A percentile compares a stretch with the other conserved stretches of the same genome.
phyloP scores from a whole-genome alignment of 1,140 invertebrate genomes.

The Grapholita molesta region DNA sequence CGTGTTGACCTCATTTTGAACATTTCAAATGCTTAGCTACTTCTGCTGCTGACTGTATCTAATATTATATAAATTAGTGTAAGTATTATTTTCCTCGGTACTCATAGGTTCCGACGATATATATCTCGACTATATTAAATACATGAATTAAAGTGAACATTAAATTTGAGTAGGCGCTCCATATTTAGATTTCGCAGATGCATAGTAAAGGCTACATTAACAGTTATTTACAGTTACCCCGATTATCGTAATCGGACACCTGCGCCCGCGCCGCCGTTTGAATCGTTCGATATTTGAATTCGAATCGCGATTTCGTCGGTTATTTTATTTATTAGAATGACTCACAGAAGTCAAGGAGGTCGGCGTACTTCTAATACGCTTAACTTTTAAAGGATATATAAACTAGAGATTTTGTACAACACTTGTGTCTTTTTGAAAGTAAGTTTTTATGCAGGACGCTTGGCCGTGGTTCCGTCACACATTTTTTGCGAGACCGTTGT shows the following conservation, averaged over 20 bases:
- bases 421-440: not conserved
- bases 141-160: not conserved
- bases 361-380: not conserved
- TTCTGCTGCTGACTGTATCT: too few relatives aligned
- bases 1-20: too few relatives aligned
- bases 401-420: not conserved
- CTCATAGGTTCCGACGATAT: too few relatives aligned
- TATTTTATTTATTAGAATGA: not conserved
- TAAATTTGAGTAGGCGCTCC: not conserved
- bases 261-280: not conserved
- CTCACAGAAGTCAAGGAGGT: not conserved
- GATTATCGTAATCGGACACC: conserved; percentile 7
- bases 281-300: conserved; percentile 4
- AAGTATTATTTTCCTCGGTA: too few relatives aligned
- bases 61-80: too few relatives aligned
- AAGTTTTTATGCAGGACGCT: not conserved
- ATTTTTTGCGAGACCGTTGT: not conserved
- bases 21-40: too few relatives aligned
- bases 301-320: not conserved
- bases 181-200: not conserved
- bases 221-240: conserved; percentile 6
- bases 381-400: not conserved
- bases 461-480: not conserved
- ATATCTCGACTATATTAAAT: too few relatives aligned
- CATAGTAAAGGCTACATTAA: not conserved